Percentiles rank a stretch among this genome's conserved stretches.
Conservation (phyloP, 2,113 vertebrate genomes). For the Ia io region DNA sequence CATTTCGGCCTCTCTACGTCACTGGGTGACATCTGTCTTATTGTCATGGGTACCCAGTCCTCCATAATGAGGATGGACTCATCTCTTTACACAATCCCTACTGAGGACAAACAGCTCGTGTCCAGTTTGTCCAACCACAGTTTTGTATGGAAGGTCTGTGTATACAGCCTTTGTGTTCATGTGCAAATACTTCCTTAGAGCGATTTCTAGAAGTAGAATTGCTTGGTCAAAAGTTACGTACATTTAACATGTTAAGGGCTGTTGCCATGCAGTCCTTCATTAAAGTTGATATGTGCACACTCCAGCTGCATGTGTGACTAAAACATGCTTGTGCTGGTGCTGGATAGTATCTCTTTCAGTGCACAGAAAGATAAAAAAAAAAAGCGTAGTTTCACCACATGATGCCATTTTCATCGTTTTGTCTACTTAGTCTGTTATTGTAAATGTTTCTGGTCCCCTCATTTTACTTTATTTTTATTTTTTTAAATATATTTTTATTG, state of each 20-base stretch:
- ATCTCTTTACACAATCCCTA: not conserved
- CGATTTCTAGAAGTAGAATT: not conserved
- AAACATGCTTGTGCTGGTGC: not conserved
- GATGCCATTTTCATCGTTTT: not conserved
- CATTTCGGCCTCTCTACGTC: not conserved
- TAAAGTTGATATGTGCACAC: not conserved
- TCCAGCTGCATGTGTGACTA: not conserved
- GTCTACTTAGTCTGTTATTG: not conserved
- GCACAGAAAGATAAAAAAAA: not conserved
- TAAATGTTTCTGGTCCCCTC: not conserved
- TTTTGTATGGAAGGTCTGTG: not conserved
- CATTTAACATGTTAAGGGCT: not conserved
- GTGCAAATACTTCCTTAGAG: not conserved
- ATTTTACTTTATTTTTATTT: not conserved
- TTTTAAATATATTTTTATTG: too few species aligned
- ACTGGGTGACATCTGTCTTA: not conserved
- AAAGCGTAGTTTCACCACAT: not conserved
- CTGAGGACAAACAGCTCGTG: not conserved
- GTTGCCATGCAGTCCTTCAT: not conserved
- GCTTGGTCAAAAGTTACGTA: not conserved
- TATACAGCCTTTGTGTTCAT: not conserved
- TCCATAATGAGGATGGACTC: not conserved
- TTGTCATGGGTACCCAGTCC: not conserved
- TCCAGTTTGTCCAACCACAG: not conserved
- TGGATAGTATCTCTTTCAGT: not conserved